Evolutionary conservation across 1,140 invertebrate genomes (phyloP), one percentile per base, ranked within the genome.

Genomic region (Drosophila arizonae): DNA sequence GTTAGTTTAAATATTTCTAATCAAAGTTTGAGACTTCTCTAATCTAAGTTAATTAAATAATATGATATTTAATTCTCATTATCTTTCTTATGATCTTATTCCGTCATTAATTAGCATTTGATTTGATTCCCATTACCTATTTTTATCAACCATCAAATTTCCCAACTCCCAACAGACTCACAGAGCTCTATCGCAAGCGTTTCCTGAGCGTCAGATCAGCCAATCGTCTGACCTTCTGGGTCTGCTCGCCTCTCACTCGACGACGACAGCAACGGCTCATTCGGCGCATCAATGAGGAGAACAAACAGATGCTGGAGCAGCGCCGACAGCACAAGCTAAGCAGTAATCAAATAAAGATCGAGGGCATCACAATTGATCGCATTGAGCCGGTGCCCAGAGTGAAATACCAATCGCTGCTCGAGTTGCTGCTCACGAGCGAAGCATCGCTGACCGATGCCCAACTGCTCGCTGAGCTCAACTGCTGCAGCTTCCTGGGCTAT

Each of bases 401-500:
- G 8, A 6, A 33, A 2, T 68, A 77, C 45, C 41, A 62, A 13
- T 66, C 79, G 17, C 55, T 88, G 8, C 26, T 82, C n/a, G 56
- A 88, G 10, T 10, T 69, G 24, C 70, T 86, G 0, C 30, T 69
- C 1, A 17, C 48, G 2, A 48, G 15, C 10, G 33, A 9, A 39
- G 10, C 36, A 4, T 6, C n/a, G 2, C 39, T 86, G 1, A 41
- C 43, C 0, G 63, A 72, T 3, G 55, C 51, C 0, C 76, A 82
- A 30, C 55, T 88, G 17, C 62, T 52, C 8, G 76, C 60, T 0
- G 82, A 87, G 26, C 36, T 87, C 1, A 87, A 87, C 30, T 54
- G 72, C n/a, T 77, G 79, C 52, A 87, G 77, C 15, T 88, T 74
- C 30, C 45, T 82, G 9, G 82, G 79, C 0, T 79, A 74, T n/a